These are phyloP conservation scores for Drosophila subobscura DNA, from an alignment of 1,140 invertebrate species.

Conservation along the genomic window DNA sequence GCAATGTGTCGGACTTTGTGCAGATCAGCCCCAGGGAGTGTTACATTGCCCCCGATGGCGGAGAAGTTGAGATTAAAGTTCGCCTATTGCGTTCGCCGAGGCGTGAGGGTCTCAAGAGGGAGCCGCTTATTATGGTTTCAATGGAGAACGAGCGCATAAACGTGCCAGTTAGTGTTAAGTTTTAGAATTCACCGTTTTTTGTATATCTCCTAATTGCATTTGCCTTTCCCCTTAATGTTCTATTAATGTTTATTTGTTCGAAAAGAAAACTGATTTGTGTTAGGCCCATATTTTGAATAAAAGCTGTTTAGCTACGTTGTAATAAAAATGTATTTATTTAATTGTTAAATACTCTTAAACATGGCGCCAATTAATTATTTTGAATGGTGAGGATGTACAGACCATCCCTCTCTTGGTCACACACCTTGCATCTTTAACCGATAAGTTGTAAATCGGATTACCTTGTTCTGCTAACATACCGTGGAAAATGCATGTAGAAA, in stretches of 20 bases:
- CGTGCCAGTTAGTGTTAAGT: conserved; percentile 66
- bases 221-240: neutral
- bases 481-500: too few relatives aligned
- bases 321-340: conserved; percentile 6
- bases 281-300: neutral
- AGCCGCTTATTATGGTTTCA: conserved; percentile 50
- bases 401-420: neutral
- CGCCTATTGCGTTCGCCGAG: conserved; percentile 28
- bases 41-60: conserved; percentile 70
- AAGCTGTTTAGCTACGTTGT: neutral
- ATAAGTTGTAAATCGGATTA: too few relatives aligned
- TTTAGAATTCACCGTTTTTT: conserved; percentile 27
- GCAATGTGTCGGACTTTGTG: conserved; percentile 56
- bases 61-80: conserved; percentile 60
- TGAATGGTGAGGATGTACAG: too few relatives aligned
- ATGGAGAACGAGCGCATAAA: conserved; percentile 77
- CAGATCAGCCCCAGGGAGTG: conserved; percentile 62
- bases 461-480: too few relatives aligned
- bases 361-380: too few relatives aligned
- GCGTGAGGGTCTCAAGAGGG: conserved; percentile 26
- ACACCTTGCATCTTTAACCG: conserved; percentile 8
- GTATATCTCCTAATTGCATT: conserved; percentile 14
- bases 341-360: neutral
- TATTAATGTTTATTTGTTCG: conserved; percentile 3
- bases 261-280: conserved; percentile 6